These are phyloP conservation scores for Spilarctia lutea DNA, from an alignment of 2,888 invertebrate genomes.

Conservation along the genomic window DNA sequence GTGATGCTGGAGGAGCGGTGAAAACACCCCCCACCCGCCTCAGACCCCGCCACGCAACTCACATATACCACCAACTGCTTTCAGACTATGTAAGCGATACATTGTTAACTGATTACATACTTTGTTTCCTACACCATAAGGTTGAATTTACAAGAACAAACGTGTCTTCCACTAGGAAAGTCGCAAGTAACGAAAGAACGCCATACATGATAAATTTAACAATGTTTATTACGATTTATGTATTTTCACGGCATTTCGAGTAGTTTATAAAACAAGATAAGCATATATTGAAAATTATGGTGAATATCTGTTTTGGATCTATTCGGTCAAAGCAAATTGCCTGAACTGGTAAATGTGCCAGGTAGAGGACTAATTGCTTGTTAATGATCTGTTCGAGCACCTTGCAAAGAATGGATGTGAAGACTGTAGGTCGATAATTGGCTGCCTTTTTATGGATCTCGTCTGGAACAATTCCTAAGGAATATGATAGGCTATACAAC, in stretches of 20 bases:
- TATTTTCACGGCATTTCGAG: not conserved
- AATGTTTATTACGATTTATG: not conserved
- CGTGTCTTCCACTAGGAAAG: not conserved
- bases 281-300: not conserved
- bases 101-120: not conserved
- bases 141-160: not conserved
- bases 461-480: no score
- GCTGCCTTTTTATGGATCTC: no score
- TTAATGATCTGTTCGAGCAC: no score
- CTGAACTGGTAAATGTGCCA: no score
- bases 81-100: conserved; percentile 17
- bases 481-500: no score
- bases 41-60: conserved; percentile 8
- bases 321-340: not conserved
- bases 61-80: conserved; percentile 7
- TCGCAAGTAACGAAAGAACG: not conserved
- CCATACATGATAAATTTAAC: not conserved
- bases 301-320: no score
- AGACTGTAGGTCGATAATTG: no score
- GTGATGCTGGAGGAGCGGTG: conserved; percentile 97
- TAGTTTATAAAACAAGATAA: not conserved
- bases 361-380: no score
- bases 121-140: conserved; percentile 3
- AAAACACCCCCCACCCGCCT: conserved; percentile 58
- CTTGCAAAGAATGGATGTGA: no score